Evolutionary conservation across 2,113 vertebrate genomes (phyloP), one percentile per base, ranked within the genome.

Genomic region (Mesocricetus auratus): DNA sequence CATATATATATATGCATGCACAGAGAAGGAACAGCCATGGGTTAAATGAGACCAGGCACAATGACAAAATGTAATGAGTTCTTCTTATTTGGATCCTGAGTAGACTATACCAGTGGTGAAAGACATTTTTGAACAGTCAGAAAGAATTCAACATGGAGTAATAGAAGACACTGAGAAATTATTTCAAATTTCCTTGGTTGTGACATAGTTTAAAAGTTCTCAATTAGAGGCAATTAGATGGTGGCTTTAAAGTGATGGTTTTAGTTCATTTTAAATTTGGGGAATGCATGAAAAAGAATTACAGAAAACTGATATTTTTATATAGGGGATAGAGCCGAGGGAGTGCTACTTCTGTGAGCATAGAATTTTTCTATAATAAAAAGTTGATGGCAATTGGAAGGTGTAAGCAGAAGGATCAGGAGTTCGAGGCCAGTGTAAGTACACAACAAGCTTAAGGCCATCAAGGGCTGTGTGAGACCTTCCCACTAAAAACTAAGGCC

Each of bases 351-450:
- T 77, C 73, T 56, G 4, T 45, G 42, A 93, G 22, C 56, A 29
- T 87, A 88, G 89, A 96, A 88, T 74, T 92, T 94, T 96, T 90
- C 42, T 7, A 21, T 58, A 88, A 60, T 56, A 47, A 79, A 86
- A 91, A 93, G 21, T 56, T 91, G 77, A 39, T 33, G 47, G 45
- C 12, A 39, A 33, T 71, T 68, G 45, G 45, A 22, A 69, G 33
- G 12, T 53, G 12, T 19, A 50, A 13, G 45, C 86, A 71, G 66
- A 50, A 53, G 11, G 33, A 87, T n/a, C 26, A 66, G 58, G 29
- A 26, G 45, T 87, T 69, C 64, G 68, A n/a, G 45, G 42, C 19
- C 17, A 53, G 45, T 36, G 15, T 36, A 68, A 45, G 62, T 33
- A 8, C 29, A 86, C 12, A 33, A 15, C 7, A 45, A 64, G 56